phyloP scores from a whole-genome alignment of 2,888 invertebrate species.

The Venusia cambrica region DNA sequence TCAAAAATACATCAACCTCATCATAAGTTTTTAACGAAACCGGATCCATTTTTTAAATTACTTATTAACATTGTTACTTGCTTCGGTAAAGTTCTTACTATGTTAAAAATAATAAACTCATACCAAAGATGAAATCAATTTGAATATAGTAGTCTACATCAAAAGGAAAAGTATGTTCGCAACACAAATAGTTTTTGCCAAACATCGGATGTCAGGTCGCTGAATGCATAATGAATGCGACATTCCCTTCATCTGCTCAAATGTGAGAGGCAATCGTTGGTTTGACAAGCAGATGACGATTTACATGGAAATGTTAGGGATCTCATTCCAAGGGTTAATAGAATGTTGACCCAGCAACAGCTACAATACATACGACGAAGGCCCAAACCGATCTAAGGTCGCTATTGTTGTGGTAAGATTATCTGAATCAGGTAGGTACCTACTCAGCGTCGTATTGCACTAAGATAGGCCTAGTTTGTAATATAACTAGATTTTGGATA shows the following conservation, averaged over 20 bases:
- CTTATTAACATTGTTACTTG: no score
- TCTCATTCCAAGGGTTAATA: conserved; percentile 27
- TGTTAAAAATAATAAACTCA: no score
- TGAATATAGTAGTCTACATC: conserved; percentile 15
- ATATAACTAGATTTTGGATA: no score
- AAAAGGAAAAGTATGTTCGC: conserved; percentile 19
- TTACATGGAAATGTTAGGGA: conserved; percentile 32
- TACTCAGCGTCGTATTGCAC: no score
- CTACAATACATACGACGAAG: no score
- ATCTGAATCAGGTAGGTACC: conserved; percentile 3
- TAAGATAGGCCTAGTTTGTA: no score
- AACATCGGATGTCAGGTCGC: conserved; percentile 29
- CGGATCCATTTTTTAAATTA: no score
- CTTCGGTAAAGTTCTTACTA: no score
- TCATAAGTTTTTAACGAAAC: no score
- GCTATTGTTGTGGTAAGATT: no score
- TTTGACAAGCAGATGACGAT: conserved; percentile 29
- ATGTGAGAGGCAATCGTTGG: conserved; percentile 25
- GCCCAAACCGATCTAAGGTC: no score
- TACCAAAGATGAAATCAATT: conserved; percentile 12
- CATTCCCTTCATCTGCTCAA: conserved; percentile 22
- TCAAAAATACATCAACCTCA: no score
- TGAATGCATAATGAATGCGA: conserved; percentile 35
- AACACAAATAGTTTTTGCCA: conserved; percentile 24
- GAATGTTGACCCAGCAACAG: conserved; percentile 31